These are phyloP conservation scores for Oxytorus armatus DNA, from an alignment of 2,888 invertebrate species.

Conservation along the genomic window DNA sequence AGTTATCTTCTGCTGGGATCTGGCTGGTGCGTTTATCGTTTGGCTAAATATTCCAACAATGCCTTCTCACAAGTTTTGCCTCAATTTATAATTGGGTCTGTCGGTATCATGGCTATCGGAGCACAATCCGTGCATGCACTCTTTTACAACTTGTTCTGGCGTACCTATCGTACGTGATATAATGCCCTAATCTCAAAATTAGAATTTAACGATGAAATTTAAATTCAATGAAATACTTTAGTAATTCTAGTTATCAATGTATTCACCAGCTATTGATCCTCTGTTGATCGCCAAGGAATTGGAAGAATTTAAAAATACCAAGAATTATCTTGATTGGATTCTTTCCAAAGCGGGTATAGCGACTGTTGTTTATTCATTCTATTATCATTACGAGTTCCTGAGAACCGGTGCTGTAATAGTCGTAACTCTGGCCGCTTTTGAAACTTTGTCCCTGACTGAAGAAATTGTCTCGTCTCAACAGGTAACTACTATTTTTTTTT, in stretches of 20 bases:
- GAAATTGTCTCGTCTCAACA: constrained; percentile 10
- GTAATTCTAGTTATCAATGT: not conserved
- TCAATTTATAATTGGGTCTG: constrained; percentile 69
- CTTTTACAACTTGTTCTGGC: constrained; percentile 71
- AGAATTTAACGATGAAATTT: no score
- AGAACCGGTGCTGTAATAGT: constrained; percentile 68
- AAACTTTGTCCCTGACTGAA: constrained; percentile 56
- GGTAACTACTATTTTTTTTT: constrained; percentile 38
- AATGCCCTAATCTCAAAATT: no score
- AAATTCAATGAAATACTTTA: no score
- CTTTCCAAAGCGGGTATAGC: constrained; percentile 66
- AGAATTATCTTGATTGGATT: constrained; percentile 59
- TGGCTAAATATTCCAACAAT: constrained; percentile 65
- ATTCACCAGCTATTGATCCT: constrained; percentile 73
- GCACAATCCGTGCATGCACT: constrained; percentile 71
- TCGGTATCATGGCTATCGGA: constrained; percentile 73
- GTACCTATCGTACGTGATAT: constrained; percentile 62
- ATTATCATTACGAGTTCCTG: constrained; percentile 65
- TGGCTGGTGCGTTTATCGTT: constrained; percentile 71
- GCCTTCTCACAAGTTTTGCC: constrained; percentile 67
- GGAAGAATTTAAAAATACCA: constrained; percentile 54
- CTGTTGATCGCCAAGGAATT: constrained; percentile 70
- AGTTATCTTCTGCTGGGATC: constrained; percentile 74
- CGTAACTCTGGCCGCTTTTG: constrained; percentile 56
- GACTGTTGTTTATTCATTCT: constrained; percentile 70